A percentile compares a stretch with the other conserved stretches of the same genome.
Evolutionary conservation across 2,888 invertebrate genomes (phyloP).

Genomic region (Lymantria monacha): DNA sequence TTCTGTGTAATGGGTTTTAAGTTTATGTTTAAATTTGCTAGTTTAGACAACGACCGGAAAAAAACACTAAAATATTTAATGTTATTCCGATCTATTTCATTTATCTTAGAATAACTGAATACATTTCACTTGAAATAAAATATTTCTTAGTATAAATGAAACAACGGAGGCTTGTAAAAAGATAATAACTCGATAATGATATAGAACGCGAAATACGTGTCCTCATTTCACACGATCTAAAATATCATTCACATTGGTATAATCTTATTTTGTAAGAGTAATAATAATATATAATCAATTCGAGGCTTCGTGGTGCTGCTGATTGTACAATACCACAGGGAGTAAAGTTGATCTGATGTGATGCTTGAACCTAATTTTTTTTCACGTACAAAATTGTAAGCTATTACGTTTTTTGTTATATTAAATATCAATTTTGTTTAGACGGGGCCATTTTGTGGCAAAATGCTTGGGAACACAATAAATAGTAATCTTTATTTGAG

Average conservation of each 20-base stretch:
- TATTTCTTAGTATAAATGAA: not conserved
- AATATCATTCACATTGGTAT: conserved; percentile 11
- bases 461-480: not conserved
- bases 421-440: conserved; percentile 31
- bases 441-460: not conserved
- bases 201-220: conserved; percentile 37
- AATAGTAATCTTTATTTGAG: not conserved
- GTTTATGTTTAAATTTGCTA: too few relatives aligned
- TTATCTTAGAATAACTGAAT: too few relatives aligned
- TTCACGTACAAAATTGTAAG: conserved; percentile 7
- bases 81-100: too few relatives aligned
- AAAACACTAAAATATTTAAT: too few relatives aligned
- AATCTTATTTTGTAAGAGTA: conserved; percentile 26
- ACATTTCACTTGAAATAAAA: too few relatives aligned
- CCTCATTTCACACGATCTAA: conserved; percentile 50
- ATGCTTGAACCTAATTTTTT: conserved; percentile 10
- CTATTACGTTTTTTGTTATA: conserved; percentile 41
- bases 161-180: conserved; percentile 36
- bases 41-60: too few relatives aligned
- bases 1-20: too few relatives aligned
- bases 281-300: conserved; percentile 43
- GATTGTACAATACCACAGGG: conserved; percentile 24
- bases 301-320: conserved; percentile 29
- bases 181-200: conserved; percentile 53
- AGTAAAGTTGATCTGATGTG: conserved; percentile 24